phyloP scores from a whole-genome alignment of 23 tunicate species.

The Pegea sp. region DNA sequence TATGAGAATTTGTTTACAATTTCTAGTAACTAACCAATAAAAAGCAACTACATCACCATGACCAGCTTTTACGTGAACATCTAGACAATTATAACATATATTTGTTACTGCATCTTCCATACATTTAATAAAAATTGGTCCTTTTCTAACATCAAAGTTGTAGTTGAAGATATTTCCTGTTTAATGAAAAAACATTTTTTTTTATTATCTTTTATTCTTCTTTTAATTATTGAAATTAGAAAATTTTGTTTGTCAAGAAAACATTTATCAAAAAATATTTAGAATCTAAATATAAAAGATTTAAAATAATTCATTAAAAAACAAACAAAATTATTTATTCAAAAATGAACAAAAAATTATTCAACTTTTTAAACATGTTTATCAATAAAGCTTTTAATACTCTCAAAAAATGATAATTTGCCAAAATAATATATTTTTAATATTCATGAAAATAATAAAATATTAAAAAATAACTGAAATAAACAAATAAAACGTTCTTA shows the following conservation, averaged over 20 bases:
- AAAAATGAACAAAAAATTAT: too few relatives aligned
- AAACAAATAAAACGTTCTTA: neutral
- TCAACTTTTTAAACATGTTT: too few relatives aligned
- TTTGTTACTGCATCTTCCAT: conserved; percentile 64
- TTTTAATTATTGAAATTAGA: neutral
- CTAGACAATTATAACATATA: conserved; percentile 82
- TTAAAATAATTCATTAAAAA: too few relatives aligned
- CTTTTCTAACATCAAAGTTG: conserved; percentile 41
- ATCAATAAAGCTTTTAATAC: too few relatives aligned
- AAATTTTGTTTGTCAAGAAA: neutral
- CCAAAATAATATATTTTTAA: too few relatives aligned
- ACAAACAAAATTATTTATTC: too few relatives aligned
- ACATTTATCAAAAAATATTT: neutral
- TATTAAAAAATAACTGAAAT: neutral
- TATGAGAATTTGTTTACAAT: neutral
- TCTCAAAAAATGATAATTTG: too few relatives aligned
- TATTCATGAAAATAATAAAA: neutral
- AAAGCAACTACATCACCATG: conserved; percentile 55
- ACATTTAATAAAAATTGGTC: conserved; percentile 52
- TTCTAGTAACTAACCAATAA: conserved; percentile 26
- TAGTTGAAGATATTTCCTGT: conserved; percentile 50
- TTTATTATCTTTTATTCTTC: neutral
- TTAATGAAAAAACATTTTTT: neutral
- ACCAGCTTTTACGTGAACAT: conserved; percentile 48
- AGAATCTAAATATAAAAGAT: neutral